These are phyloP conservation scores for Arnoldichthys spilopterus DNA, from an alignment of 2,797 vertebrate genomes.

Conservation along the genomic window DNA sequence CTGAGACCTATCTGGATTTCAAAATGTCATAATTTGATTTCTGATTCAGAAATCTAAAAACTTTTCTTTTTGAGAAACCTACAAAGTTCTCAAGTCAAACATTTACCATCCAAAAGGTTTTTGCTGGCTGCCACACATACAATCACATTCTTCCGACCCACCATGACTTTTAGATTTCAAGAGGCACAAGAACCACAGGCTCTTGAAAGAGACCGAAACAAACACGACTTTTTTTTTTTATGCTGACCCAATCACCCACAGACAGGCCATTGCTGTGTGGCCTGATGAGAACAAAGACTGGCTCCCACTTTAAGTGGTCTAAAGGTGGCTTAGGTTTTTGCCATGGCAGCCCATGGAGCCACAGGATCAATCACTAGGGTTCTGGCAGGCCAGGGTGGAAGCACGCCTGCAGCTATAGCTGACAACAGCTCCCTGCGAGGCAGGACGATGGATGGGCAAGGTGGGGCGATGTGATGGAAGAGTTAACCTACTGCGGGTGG, in stretches of 20 bases:
- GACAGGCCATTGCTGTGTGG: slow-evolving; percentile 12
- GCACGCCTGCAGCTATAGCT: slow-evolving; percentile 59
- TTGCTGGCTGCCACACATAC: neutral
- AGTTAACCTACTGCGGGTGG: slow-evolving; percentile 58
- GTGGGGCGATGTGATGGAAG: slow-evolving; percentile 57
- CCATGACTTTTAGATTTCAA: neutral
- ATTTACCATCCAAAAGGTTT: too few species aligned
- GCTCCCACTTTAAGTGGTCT: slow-evolving; percentile 52
- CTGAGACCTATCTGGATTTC: too few species aligned
- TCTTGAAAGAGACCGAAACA: neutral
- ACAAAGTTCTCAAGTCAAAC: too few species aligned
- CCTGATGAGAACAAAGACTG: slow-evolving; percentile 23
- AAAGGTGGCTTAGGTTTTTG: slow-evolving; percentile 53
- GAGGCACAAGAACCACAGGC: neutral
- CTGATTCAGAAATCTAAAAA: too few species aligned
- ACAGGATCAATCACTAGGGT: slow-evolving; percentile 61
- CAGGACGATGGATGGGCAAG: slow-evolving; percentile 48
- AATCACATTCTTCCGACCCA: neutral
- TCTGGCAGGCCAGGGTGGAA: slow-evolving; percentile 37
- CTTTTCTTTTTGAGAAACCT: too few species aligned
- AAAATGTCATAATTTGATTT: too few species aligned
- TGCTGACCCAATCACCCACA: slow-evolving; percentile 3
- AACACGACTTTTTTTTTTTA: neutral
- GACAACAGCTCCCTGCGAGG: slow-evolving; percentile 57
- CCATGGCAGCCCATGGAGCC: slow-evolving; percentile 46